Percentiles rank a stretch among this genome's conserved stretches.
phyloP scores from a whole-genome alignment of 2,888 invertebrate species.

The Callinectes sapidus region DNA sequence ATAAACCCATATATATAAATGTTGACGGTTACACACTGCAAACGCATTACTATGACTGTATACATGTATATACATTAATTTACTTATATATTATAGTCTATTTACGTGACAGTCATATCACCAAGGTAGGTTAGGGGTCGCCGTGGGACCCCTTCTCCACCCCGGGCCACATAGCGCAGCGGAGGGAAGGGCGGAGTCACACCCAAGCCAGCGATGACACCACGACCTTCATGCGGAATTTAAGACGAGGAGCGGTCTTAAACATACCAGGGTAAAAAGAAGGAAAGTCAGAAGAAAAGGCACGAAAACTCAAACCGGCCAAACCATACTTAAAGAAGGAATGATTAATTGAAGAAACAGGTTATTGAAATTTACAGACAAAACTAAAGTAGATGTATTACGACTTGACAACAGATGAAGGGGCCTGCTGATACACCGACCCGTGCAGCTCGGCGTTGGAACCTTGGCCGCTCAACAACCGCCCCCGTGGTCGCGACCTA shows the following conservation, averaged over 20 bases:
- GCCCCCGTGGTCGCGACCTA: not conserved
- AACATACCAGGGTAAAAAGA: not conserved
- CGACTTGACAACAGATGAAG: not conserved
- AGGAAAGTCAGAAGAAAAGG: not conserved
- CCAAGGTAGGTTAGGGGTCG: not conserved
- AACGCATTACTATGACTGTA: constrained; percentile 32
- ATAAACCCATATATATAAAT: constrained; percentile 43
- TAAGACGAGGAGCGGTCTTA: not conserved
- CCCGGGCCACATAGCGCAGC: not conserved
- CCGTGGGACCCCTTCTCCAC: not conserved
- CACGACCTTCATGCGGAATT: not conserved
- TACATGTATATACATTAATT: constrained; percentile 32
- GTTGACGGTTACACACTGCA: constrained; percentile 1
- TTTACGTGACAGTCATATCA: constrained; percentile 26
- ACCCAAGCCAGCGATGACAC: constrained; percentile 11
- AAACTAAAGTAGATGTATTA: not conserved
- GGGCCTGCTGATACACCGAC: not conserved
- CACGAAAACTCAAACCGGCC: not conserved
- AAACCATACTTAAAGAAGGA: not conserved
- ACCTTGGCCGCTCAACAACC: not conserved
- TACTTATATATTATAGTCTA: not conserved
- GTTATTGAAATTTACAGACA: not conserved
- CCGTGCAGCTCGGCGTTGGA: not conserved
- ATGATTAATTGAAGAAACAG: not conserved
- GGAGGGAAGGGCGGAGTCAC: not conserved